phyloP scores from a whole-genome alignment of 2,113 vertebrate genomes.

The Haliaeetus leucogaster region DNA sequence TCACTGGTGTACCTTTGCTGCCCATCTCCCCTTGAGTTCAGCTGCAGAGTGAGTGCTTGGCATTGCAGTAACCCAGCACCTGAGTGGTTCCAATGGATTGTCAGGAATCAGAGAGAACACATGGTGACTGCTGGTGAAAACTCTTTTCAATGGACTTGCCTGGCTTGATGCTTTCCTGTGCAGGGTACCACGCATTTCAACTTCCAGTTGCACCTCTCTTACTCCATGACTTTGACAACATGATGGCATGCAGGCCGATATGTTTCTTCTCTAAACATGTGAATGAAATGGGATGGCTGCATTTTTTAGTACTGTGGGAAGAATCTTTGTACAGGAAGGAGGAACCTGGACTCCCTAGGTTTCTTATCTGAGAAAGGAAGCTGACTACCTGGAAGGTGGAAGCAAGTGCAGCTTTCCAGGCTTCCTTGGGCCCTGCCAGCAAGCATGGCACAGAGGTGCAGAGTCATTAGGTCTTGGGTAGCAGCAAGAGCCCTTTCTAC shows the following conservation, averaged over 20 bases:
- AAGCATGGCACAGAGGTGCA: background rate
- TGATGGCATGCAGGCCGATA: accelerated
- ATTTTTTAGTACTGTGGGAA: background rate
- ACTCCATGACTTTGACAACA: background rate
- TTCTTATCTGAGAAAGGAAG: background rate
- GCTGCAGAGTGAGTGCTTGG: accelerated
- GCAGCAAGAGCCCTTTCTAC: background rate
- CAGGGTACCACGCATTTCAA: background rate
- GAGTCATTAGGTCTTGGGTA: background rate
- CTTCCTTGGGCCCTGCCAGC: background rate
- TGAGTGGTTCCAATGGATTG: background rate
- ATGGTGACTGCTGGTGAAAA: background rate
- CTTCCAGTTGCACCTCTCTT: background rate
- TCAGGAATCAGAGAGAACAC: background rate
- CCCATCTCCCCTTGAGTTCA: background rate
- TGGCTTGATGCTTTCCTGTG: background rate
- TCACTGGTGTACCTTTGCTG: background rate
- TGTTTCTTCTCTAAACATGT: background rate
- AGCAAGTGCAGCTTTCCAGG: background rate
- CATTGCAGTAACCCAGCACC: background rate
- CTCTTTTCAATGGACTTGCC: background rate
- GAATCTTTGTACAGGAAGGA: background rate
- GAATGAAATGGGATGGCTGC: background rate
- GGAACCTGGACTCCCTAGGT: background rate
- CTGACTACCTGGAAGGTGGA: background rate